Evolutionary conservation across 2,888 invertebrate genomes (phyloP).

Genomic region (Petrolisthes manimaculis): DNA sequence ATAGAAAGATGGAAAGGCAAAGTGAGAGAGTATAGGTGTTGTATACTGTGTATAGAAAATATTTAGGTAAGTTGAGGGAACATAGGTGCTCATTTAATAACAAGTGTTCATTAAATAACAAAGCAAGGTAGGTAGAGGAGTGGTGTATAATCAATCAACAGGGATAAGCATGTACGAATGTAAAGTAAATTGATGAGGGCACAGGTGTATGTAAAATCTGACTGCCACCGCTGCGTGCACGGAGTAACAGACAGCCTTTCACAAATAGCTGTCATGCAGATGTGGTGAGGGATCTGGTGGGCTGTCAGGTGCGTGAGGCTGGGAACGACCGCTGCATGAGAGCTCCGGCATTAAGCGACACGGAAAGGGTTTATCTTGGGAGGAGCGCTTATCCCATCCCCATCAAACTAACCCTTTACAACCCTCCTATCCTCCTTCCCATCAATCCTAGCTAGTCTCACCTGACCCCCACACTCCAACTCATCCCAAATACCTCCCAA

Average conservation of each 20-base stretch:
- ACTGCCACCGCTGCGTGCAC: constrained; percentile 27
- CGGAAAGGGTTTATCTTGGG: constrained; percentile 40
- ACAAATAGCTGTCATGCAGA: constrained; percentile 54
- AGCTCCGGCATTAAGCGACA: constrained; percentile 53
- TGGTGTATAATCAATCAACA: not conserved
- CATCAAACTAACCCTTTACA: not conserved
- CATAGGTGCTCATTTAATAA: not conserved
- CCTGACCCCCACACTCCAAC: not conserved
- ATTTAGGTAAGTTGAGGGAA: not conserved
- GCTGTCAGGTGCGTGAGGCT: constrained; percentile 46
- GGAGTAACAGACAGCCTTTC: constrained; percentile 49
- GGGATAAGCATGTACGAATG: not conserved
- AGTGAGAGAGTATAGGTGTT: too few species aligned
- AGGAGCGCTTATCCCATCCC: not conserved
- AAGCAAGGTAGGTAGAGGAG: not conserved
- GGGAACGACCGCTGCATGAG: constrained; percentile 49
- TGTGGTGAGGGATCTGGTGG: constrained; percentile 35
- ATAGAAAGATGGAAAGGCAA: constrained; percentile 2
- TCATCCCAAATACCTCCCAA: not conserved
- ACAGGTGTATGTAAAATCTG: constrained; percentile 1
- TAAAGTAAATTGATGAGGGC: not conserved
- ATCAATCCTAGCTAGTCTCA: not conserved
- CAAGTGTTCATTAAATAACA: not conserved
- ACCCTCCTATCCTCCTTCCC: not conserved
- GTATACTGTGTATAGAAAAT: too few species aligned